Evolutionary conservation across 2,113 vertebrate species (phyloP), one percentile per base, ranked within the genome.

Genomic region (Neodontobutis hainanensis): DNA sequence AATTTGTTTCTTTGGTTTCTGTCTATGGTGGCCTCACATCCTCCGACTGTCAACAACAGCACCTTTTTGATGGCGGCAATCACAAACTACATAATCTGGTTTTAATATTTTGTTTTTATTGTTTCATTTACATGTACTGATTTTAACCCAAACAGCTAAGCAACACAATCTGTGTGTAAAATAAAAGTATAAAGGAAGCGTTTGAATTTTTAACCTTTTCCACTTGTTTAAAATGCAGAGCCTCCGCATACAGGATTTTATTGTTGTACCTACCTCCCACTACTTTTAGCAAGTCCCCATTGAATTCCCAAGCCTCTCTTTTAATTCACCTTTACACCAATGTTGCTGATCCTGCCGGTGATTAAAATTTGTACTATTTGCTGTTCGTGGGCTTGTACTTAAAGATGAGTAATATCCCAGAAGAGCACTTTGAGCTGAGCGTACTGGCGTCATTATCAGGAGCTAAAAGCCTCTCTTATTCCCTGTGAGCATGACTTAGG

Each of bases 381-480:
- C 74, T 71, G 70, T 15, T 62, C 73, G 67, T 58, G 70, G 59
- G 48, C 14, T 45, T 61, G 73, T 79, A 45, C 68, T 83, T 70
- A 57, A 56, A 73, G 50, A 58, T 32, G 35, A 70, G 45, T 70
- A 57, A 53, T 49, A 72, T 70, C 68, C 64, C 67, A 46, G 57
- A 82, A 71, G 70, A 77, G 58, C 63, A 63, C 61, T 66, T 49
- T 27, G 61, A 87, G 70, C 73, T 75, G 65, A 57, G 53, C 44
- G 44, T 14, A 44, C 2, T 43, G 70, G 57, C 11, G 48, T 83
- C 58, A 87, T 87, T 81, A 84, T 83, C 70, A 75, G 49, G 51
- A 70, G 51, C 75, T 80, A 75, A 86, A 83, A 83, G 70, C 74
- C 6, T 36, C 55, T 84, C 76, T 68, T 71, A 75, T 75, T 83